Conservation (phyloP, 2,113 vertebrate species). For the Phaethon lepturus region DNA sequence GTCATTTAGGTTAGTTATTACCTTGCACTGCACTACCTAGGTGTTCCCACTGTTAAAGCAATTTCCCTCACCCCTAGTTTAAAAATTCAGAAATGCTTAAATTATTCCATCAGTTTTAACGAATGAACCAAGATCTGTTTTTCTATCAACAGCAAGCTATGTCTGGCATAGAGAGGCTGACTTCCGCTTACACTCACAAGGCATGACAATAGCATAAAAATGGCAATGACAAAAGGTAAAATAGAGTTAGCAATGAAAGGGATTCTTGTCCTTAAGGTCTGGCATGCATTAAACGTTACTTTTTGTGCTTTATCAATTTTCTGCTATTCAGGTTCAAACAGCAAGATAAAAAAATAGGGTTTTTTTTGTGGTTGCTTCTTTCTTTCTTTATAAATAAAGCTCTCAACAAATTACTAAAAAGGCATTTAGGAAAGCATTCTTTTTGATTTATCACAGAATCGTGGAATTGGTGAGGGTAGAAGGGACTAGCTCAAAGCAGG, state of each 20-base stretch:
- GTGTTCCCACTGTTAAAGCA: neutral
- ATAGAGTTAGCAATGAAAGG: neutral
- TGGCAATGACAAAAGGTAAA: neutral
- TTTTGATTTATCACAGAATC: neutral
- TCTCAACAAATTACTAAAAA: neutral
- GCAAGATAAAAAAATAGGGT: rapidly evolving
- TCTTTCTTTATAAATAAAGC: neutral
- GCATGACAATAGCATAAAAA: neutral
- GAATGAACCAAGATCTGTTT: neutral
- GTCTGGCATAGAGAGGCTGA: neutral
- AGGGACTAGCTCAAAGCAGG: neutral
- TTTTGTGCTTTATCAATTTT: neutral
- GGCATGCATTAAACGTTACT: neutral
- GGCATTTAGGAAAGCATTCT: neutral
- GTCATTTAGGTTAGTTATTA: neutral
- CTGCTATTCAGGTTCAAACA: neutral
- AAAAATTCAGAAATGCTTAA: neutral
- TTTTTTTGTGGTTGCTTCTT: neutral
- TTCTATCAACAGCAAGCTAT: neutral
- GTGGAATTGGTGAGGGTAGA: neutral
- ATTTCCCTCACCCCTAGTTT: neutral
- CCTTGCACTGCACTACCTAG: neutral
- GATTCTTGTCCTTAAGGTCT: neutral
- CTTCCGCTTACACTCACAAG: neutral
- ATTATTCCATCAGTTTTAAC: neutral